Base-by-base conservation (phyloP, 2,888 invertebrate species). In the Dichetophora obliterata region DNA sequence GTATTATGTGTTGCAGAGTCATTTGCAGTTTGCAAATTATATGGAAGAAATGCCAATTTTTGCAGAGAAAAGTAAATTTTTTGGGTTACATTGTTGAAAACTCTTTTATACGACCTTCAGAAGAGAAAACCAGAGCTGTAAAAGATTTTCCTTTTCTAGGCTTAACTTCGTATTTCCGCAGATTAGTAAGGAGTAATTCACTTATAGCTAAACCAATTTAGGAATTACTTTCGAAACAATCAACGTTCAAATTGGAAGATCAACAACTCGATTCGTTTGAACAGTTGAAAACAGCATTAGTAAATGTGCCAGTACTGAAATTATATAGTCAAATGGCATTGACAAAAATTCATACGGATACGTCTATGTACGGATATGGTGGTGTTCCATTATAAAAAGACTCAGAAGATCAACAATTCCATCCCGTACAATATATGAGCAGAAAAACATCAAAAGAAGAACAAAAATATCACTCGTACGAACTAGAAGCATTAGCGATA, bases 281-380 rank as follows among this genome's bases (percentile, higher is more conserved):
- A 52, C 77, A 80, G 50, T 52, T 80, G 24, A 82, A 79, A 48
- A 54, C 37, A 6, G 74, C 70, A 11, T 43, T 82, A 14, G 24
- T 65, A 1, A 75, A 43, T 22, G 54, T 74, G 57, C 77, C 80
- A 14, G 79, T 80, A 11, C 43, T 82, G 16, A 80, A 71, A 34
- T 63, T 82, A 27, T 83, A 75, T 78, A 61, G 77, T 5, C 77
- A 75, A 4, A 66, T 24, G 37, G 80, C 81, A 0, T 22, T 14
- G 59, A 82, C 81, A 3, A 82, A 82, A 65, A 37, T 82, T 8
- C 81, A 81, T 66, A 76, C 81, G 2, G 82, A 83, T 43, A 81
- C 31, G 31, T 31, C 31, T 5, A 31, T 31, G 31, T 31, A 31
- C 5, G 31, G 31, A 31, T 31, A 31, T 5, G 31, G 31, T 4